phyloP scores from a whole-genome alignment of 2,113 vertebrate species.

The Oostethus manadensis region DNA sequence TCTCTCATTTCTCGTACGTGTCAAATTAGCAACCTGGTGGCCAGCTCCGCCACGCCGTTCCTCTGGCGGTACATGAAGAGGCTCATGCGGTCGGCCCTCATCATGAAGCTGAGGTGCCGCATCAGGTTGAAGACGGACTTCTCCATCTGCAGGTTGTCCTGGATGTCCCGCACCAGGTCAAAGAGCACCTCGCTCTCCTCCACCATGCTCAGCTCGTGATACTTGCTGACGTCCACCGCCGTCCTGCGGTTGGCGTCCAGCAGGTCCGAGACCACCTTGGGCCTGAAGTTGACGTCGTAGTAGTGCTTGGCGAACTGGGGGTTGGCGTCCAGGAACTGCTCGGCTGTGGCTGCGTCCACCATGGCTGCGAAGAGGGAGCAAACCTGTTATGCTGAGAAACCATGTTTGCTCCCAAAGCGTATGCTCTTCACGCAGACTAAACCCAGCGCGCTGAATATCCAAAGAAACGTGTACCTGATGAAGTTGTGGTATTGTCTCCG shows the following conservation, averaged over 20 bases:
- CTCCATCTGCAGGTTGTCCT: slow-evolving; percentile 83
- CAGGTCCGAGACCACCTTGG: slow-evolving; percentile 74
- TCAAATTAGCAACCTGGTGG: slow-evolving; percentile 62
- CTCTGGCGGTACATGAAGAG: slow-evolving; percentile 85
- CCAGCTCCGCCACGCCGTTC: slow-evolving; percentile 81
- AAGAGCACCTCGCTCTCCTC: slow-evolving; percentile 86
- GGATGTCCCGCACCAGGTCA: slow-evolving; percentile 81
- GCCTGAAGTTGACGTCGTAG: slow-evolving; percentile 73
- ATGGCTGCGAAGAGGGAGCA: slow-evolving; percentile 30
- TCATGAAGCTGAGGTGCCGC: slow-evolving; percentile 77
- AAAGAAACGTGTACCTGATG: slow-evolving; percentile 29
- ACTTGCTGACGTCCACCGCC: slow-evolving; percentile 62
- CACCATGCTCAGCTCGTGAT: slow-evolving; percentile 65
- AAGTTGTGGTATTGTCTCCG: slow-evolving; percentile 28
- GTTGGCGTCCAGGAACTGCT: slow-evolving; percentile 83
- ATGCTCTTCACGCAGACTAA: neutral
- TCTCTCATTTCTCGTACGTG: too few species aligned
- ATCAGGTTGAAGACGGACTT: slow-evolving; percentile 78
- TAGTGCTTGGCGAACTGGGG: slow-evolving; percentile 80
- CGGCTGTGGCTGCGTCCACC: slow-evolving; percentile 75
- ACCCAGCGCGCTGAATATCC: too few species aligned
- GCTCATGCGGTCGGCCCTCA: slow-evolving; percentile 81
- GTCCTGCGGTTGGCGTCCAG: slow-evolving; percentile 64
- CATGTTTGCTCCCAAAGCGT: neutral
- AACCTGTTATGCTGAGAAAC: too few species aligned